These are phyloP conservation scores for Lacerta bilineata DNA, from an alignment of 2,797 vertebrate genomes.

Conservation along the genomic window DNA sequence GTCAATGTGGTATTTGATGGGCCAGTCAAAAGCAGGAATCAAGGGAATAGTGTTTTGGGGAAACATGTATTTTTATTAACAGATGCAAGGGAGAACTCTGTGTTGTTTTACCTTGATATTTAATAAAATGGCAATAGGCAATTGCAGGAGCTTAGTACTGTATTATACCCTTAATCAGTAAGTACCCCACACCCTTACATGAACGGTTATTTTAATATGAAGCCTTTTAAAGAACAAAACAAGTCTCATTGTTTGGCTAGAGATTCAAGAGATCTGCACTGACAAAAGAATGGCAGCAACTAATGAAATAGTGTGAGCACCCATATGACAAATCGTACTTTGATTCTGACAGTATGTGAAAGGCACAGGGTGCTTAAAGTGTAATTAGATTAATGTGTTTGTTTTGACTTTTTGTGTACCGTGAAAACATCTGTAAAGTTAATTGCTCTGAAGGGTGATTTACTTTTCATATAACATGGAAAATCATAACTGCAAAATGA, in stretches of 20 bases:
- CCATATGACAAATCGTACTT: conserved; percentile 58
- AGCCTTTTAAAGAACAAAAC: conserved; percentile 23
- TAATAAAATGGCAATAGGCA: conserved; percentile 4
- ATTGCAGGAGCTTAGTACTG: conserved; percentile 18
- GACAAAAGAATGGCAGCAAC: conserved; percentile 47
- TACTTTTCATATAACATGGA: conserved; percentile 66
- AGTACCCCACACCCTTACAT: conserved; percentile 42
- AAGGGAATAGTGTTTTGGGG: background rate
- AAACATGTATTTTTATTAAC: conserved; percentile 50
- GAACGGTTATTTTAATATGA: conserved; percentile 45
- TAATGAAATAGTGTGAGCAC: conserved; percentile 60
- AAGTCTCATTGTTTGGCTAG: conserved; percentile 39
- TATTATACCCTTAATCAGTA: conserved; percentile 57
- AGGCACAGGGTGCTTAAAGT: conserved; percentile 68
- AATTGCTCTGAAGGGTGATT: conserved; percentile 69
- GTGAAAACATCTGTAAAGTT: conserved; percentile 71
- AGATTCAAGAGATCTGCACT: conserved; percentile 36
- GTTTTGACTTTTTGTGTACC: conserved; percentile 67
- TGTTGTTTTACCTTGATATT: background rate
- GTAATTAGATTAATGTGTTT: conserved; percentile 76
- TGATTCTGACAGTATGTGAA: background rate
- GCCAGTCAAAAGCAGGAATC: conserved; percentile 42
- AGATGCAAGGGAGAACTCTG: conserved; percentile 7
- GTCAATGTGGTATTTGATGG: conserved; percentile 52
- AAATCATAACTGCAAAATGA: conserved; percentile 71